phyloP scores from a whole-genome alignment of 2,888 invertebrate genomes.

The Uropetala carovei region DNA sequence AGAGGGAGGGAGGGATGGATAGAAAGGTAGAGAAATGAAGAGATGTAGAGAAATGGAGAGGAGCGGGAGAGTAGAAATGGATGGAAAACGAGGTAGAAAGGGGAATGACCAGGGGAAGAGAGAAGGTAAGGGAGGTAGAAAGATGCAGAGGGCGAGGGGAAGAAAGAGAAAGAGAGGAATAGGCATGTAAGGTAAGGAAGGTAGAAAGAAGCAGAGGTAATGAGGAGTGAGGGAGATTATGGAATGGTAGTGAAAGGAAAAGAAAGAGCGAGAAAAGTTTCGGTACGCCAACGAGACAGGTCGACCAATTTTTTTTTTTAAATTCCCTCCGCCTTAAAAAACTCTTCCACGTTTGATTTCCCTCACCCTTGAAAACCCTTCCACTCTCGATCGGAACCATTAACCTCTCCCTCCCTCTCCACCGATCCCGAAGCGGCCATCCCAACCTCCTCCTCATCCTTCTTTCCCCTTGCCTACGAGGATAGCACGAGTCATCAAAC shows the following conservation, averaged over 20 bases:
- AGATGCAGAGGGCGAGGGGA: not conserved
- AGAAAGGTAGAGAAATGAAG: too few species aligned
- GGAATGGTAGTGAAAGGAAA: too few species aligned
- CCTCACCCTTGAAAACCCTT: not conserved
- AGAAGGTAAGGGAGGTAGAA: not conserved
- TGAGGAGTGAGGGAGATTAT: too few species aligned
- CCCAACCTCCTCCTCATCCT: not conserved
- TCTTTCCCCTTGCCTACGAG: not conserved
- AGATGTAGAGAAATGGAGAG: not conserved
- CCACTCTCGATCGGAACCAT: not conserved
- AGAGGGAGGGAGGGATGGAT: too few species aligned
- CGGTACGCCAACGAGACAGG: too few species aligned
- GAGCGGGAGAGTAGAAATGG: not conserved
- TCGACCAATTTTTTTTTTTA: too few species aligned
- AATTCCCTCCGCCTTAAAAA: too few species aligned
- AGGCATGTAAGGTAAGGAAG: too few species aligned
- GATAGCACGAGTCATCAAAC: conserved; percentile 54
- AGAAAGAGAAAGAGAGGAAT: not conserved
- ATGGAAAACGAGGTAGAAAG: not conserved
- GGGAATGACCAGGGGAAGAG: not conserved
- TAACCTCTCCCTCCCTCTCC: not conserved
- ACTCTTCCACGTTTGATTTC: not conserved
- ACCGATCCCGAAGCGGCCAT: not conserved
- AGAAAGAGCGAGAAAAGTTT: not conserved
- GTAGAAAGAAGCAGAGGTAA: too few species aligned